These are phyloP conservation scores for Cavia porcellus DNA, from an alignment of 2,113 vertebrate species.

Conservation along the genomic window DNA sequence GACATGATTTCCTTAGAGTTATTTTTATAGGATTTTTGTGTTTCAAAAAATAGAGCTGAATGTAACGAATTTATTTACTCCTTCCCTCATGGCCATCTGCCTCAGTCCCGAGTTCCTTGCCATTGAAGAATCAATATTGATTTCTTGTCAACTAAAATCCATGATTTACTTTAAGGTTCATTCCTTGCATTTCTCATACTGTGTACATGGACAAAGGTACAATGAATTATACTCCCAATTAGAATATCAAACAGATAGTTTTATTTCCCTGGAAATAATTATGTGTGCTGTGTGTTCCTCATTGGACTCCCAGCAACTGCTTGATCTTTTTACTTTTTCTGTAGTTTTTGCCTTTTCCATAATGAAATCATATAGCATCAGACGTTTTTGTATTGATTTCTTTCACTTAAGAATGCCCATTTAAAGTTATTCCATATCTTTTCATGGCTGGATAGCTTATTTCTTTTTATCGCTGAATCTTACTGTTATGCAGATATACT, in stretches of 20 bases:
- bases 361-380: neutral
- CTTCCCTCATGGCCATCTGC: neutral
- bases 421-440: neutral
- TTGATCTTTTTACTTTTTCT: neutral
- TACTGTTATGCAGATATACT: neutral
- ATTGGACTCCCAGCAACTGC: neutral
- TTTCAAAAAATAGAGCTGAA: neutral
- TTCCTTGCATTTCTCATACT: neutral
- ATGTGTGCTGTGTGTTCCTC: neutral
- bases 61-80: neutral
- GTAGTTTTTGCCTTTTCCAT: conserved; percentile 6
- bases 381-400: neutral
- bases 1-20: neutral
- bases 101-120: neutral
- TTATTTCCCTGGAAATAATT: neutral
- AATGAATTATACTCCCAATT: neutral
- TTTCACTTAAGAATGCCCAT: neutral
- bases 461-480: conserved; percentile 7
- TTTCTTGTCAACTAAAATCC: neutral
- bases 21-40: conserved; percentile 18
- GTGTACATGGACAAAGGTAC: neutral
- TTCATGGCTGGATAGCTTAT: neutral
- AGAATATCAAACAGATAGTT: neutral
- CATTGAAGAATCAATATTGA: neutral
- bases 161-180: neutral